Evolutionary conservation across 2,888 invertebrate genomes (phyloP).

Genomic region (Cartodere bifasciata): DNA sequence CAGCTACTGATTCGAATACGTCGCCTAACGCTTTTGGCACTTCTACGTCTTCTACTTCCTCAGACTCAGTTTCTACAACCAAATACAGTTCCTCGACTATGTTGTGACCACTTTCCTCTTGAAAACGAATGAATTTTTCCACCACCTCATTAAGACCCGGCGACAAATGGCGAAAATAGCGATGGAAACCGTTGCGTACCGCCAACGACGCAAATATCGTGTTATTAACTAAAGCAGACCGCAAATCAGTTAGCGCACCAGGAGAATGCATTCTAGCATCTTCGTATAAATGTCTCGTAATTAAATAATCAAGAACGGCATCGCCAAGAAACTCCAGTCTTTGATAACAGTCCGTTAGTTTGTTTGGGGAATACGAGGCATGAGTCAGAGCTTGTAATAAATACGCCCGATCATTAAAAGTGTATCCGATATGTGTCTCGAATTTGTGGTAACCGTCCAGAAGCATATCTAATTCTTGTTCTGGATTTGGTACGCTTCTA

Average conservation of each 20-base stretch:
- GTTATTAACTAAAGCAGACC: conserved; percentile 98
- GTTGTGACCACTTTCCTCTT: conserved; percentile 84
- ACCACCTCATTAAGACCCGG: conserved; percentile 88
- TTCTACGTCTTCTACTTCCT: conserved; percentile 93
- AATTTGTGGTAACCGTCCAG: conserved; percentile 75
- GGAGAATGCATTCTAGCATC: conserved; percentile 87
- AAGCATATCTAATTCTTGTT: conserved; percentile 52
- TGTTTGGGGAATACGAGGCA: conserved; percentile 90
- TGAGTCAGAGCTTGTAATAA: conserved; percentile 95
- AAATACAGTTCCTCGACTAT: conserved; percentile 87
- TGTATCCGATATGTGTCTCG: conserved; percentile 70
- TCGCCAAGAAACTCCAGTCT: conserved; percentile 91
- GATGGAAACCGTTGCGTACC: conserved; percentile 92
- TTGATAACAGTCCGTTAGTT: conserved; percentile 96
- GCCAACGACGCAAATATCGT: conserved; percentile 97
- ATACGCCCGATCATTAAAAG: conserved; percentile 79
- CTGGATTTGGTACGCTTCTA: conserved; percentile 54
- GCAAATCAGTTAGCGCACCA: conserved; percentile 90
- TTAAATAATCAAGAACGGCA: conserved; percentile 84
- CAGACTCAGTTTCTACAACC: conserved; percentile 83
- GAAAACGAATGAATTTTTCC: conserved; percentile 87
- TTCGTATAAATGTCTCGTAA: conserved; percentile 89
- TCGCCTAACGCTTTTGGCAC: conserved; percentile 98
- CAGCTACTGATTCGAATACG: conserved; percentile 96
- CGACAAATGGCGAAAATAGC: conserved; percentile 88